Percentiles rank a stretch among this genome's conserved stretches.
These are phyloP conservation scores for Eulemur rufifrons DNA, from an alignment of 2,113 vertebrate species.

Conservation along the genomic window DNA sequence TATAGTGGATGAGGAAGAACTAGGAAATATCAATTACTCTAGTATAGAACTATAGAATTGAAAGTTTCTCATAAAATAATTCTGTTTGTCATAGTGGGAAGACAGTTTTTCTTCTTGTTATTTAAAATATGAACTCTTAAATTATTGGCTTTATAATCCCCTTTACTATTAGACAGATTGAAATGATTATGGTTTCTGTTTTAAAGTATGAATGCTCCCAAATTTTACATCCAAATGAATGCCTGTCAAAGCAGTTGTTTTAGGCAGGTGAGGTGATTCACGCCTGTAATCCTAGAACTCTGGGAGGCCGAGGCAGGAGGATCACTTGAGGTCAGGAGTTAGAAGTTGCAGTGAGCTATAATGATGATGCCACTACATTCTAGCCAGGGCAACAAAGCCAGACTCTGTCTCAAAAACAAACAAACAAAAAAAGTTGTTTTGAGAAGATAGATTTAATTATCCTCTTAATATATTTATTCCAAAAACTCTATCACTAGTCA, in stretches of 20 bases:
- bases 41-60: constrained; percentile 1
- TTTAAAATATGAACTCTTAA: constrained; percentile 48
- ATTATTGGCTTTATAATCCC: constrained; percentile 15
- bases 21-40: constrained; percentile 23
- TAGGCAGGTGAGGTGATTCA: not conserved
- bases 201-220: constrained; percentile 11
- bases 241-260: not conserved
- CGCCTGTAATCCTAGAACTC: no score
- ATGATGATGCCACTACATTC: no score
- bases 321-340: no score
- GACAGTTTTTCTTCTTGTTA: constrained; percentile 28
- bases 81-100: constrained; percentile 32
- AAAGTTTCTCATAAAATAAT: constrained; percentile 53
- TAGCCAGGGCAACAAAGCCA: no score
- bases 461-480: not conserved
- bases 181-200: constrained; percentile 39
- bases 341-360: no score
- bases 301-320: no score
- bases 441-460: constrained; percentile 47
- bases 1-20: constrained; percentile 24
- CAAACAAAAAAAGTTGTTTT: no score
- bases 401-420: no score
- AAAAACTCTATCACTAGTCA: not conserved
- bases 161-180: constrained; percentile 10
- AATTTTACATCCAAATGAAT: constrained; percentile 29